These are phyloP conservation scores for Progne subis DNA, from an alignment of 2,113 vertebrate species.

Conservation along the genomic window DNA sequence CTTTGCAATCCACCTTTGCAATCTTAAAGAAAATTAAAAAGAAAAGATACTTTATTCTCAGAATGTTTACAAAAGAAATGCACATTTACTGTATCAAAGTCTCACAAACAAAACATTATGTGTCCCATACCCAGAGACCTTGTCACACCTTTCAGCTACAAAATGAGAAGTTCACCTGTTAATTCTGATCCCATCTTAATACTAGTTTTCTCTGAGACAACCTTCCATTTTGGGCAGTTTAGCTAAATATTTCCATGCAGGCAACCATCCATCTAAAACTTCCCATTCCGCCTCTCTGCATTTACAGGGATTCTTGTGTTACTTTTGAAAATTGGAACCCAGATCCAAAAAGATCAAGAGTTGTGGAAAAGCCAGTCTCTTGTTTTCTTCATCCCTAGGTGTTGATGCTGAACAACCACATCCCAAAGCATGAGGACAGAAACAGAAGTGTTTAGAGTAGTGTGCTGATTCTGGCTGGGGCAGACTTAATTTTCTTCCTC, in stretches of 20 bases:
- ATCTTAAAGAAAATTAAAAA: constrained; percentile 79
- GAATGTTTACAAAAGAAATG: background rate
- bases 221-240: background rate
- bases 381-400: background rate
- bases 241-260: background rate
- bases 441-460: background rate
- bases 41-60: constrained; percentile 4
- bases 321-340: background rate
- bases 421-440: background rate
- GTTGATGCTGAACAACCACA: background rate
- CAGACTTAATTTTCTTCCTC: background rate
- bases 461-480: background rate
- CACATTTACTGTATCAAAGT: background rate
- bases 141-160: background rate
- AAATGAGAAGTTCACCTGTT: background rate
- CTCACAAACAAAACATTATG: background rate
- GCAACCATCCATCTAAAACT: background rate
- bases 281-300: background rate
- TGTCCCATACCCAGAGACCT: background rate
- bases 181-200: background rate
- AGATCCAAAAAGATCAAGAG: background rate
- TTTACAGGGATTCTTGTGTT: background rate
- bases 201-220: background rate
- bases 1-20: constrained; percentile 92
- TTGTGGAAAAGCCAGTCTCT: background rate